Percentiles rank a stretch among this genome's conserved stretches.
phyloP scores from a whole-genome alignment of 1,140 invertebrate genomes.

The Charaxes varanes region DNA sequence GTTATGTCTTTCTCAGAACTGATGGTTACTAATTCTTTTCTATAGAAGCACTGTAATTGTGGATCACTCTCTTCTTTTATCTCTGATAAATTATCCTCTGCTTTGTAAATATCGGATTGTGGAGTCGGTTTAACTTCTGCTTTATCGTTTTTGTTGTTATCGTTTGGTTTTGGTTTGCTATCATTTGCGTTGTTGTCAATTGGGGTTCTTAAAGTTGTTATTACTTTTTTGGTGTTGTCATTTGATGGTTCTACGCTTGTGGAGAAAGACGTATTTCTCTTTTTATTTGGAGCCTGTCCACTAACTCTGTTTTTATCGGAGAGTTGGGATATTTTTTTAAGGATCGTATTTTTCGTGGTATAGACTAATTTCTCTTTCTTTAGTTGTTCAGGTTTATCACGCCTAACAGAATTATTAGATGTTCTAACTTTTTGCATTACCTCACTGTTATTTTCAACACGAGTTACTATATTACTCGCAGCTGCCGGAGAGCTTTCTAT shows the following conservation, averaged over 20 bases:
- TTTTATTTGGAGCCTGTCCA: background rate
- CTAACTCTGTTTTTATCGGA: slow-evolving; percentile 1
- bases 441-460: background rate
- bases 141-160: background rate
- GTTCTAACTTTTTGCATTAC: background rate
- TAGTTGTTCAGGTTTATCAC: background rate
- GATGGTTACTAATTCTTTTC: background rate
- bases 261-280: background rate
- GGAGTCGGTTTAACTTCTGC: background rate
- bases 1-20: slow-evolving; percentile 12
- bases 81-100: background rate
- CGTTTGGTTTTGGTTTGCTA: too few relatives aligned
- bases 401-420: background rate
- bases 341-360: background rate
- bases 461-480: background rate
- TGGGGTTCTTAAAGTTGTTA: background rate
- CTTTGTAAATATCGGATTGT: background rate
- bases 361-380: background rate
- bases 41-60: background rate
- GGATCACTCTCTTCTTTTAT: background rate
- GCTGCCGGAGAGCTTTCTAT: background rate
- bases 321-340: background rate
- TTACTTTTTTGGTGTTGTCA: background rate
- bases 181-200: slow-evolving; percentile 2
- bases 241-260: background rate